Percentiles rank a stretch among this genome's conserved stretches.
These are phyloP conservation scores for Drosophila auraria DNA, from an alignment of 1,140 invertebrate genomes.

Conservation along the genomic window DNA sequence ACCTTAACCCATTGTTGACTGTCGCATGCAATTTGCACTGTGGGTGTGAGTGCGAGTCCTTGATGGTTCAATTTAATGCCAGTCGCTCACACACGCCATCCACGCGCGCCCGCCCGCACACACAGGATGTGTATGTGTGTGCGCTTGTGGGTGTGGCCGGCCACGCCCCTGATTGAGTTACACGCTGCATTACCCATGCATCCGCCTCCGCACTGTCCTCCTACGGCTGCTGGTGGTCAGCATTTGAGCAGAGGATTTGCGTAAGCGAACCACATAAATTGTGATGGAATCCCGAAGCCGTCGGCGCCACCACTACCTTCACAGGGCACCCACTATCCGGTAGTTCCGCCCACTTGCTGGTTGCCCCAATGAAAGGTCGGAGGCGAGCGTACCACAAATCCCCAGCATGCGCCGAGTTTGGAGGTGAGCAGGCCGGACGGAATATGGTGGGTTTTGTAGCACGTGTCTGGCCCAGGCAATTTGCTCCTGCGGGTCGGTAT, in stretches of 20 bases:
- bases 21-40: slow-evolving; percentile 46
- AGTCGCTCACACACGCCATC: not conserved
- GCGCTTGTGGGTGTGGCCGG: slow-evolving; percentile 7
- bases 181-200: slow-evolving; percentile 58
- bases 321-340: slow-evolving; percentile 1
- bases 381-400: slow-evolving; percentile 58
- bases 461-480: slow-evolving; percentile 40
- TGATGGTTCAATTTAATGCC: slow-evolving; percentile 48
- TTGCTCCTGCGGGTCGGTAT: slow-evolving; percentile 34
- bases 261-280: slow-evolving; percentile 52
- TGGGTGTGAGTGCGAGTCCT: slow-evolving; percentile 29
- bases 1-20: slow-evolving; percentile 34
- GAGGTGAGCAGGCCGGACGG: not conserved
- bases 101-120: not conserved
- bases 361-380: slow-evolving; percentile 1
- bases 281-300: slow-evolving; percentile 40
- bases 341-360: not conserved
- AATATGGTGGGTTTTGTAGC: not conserved
- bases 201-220: slow-evolving; percentile 6
- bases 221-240: slow-evolving; percentile 5
- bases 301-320: slow-evolving; percentile 11
- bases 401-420: slow-evolving; percentile 53
- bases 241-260: slow-evolving; percentile 33
- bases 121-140: not conserved
- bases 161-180: slow-evolving; percentile 60